These are phyloP conservation scores for Eumaeus atala DNA, from an alignment of 1,140 invertebrate species.

Conservation along the genomic window DNA sequence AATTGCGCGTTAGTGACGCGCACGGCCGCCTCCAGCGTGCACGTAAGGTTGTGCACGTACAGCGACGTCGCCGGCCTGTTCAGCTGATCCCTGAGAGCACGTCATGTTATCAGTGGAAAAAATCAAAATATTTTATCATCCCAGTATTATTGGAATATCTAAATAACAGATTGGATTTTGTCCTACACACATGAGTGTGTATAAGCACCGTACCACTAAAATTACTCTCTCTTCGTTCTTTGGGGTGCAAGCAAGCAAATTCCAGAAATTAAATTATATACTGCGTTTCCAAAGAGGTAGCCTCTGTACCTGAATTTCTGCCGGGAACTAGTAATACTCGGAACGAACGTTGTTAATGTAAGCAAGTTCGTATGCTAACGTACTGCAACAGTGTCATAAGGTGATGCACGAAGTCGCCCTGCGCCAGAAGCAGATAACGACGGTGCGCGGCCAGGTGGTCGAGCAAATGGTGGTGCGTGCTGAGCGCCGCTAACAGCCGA, in stretches of 20 bases:
- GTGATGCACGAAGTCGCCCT: conserved; percentile 96
- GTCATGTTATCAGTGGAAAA: neutral
- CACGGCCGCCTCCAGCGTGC: conserved; percentile 93
- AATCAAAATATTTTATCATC: too few species aligned
- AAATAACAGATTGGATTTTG: too few species aligned
- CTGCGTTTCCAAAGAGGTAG: too few species aligned
- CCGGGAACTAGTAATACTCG: too few species aligned
- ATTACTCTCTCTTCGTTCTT: too few species aligned
- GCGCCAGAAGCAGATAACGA: conserved; percentile 92
- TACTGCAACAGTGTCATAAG: conserved; percentile 93
- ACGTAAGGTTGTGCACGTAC: conserved; percentile 91
- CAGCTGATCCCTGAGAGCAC: conserved; percentile 83
- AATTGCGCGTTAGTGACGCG: conserved; percentile 96
- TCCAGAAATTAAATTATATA: too few species aligned
- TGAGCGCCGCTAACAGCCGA: conserved; percentile 89
- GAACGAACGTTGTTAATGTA: neutral
- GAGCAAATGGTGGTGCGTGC: conserved; percentile 90
- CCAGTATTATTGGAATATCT: too few species aligned
- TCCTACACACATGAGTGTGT: too few species aligned
- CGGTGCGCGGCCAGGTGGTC: conserved; percentile 94
- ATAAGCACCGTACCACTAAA: too few species aligned
- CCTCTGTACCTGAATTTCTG: too few species aligned
- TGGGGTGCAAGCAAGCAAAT: too few species aligned
- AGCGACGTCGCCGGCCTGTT: conserved; percentile 90
- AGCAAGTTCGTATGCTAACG: conserved; percentile 48